These are phyloP conservation scores for Pocota personata DNA, from an alignment of 2,888 invertebrate species.

Conservation along the genomic window DNA sequence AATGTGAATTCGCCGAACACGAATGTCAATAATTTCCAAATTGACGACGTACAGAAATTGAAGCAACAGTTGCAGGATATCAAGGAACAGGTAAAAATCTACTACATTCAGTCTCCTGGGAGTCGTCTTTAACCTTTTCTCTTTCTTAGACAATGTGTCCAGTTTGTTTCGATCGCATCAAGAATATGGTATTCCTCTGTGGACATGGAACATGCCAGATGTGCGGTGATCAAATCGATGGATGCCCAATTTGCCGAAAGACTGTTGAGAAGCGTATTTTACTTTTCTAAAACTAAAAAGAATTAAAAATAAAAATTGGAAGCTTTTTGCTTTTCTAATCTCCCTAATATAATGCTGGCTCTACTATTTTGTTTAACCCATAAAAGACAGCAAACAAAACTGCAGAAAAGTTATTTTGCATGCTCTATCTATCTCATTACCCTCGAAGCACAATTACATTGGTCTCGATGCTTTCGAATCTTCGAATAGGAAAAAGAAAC, in stretches of 20 bases:
- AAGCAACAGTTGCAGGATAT: slow-evolving; percentile 98
- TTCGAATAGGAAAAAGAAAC: slow-evolving; percentile 13
- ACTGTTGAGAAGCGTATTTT: slow-evolving; percentile 97
- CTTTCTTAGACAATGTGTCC: slow-evolving; percentile 97
- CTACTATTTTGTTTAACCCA: slow-evolving; percentile 22
- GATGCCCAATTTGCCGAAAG: slow-evolving; percentile 98
- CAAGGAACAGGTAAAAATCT: slow-evolving; percentile 92
- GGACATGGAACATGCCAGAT: slow-evolving; percentile 99
- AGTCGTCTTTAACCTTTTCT: neutral
- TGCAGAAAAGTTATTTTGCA: neutral
- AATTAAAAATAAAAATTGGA: neutral
- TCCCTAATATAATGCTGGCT: slow-evolving; percentile 4
- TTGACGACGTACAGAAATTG: slow-evolving; percentile 93
- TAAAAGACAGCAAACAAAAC: slow-evolving; percentile 26
- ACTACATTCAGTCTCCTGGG: neutral
- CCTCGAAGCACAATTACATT: slow-evolving; percentile 43
- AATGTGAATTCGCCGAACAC: slow-evolving; percentile 77
- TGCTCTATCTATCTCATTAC: slow-evolving; percentile 22
- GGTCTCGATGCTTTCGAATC: slow-evolving; percentile 26
- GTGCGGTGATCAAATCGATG: slow-evolving; percentile 98
- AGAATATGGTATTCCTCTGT: slow-evolving; percentile 99
- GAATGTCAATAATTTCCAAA: slow-evolving; percentile 87
- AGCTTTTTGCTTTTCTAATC: slow-evolving; percentile 23
- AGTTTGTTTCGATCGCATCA: slow-evolving; percentile 97
- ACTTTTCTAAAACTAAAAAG: slow-evolving; percentile 87